A percentile compares a stretch with the other conserved stretches of the same genome.
Evolutionary conservation across 2,888 invertebrate species (phyloP).

Genomic region (Maniola hyperantus): DNA sequence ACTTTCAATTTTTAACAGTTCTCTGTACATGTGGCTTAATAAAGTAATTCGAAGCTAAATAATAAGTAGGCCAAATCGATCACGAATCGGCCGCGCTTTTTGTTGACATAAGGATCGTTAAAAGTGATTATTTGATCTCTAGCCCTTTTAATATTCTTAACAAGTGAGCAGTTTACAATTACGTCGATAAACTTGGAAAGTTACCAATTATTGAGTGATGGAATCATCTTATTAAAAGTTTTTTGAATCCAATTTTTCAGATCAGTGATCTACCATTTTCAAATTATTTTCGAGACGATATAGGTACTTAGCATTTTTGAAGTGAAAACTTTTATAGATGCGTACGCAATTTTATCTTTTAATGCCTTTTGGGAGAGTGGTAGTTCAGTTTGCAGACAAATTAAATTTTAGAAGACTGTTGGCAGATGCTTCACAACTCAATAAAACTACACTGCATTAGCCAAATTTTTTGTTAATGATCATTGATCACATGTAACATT

Average conservation of each 20-base stretch:
- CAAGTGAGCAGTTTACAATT: constrained; percentile 12
- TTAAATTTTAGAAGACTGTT: too few species aligned
- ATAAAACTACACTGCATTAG: neutral
- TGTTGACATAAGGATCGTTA: constrained; percentile 34
- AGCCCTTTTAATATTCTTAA: constrained; percentile 24
- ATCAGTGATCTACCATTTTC: neutral
- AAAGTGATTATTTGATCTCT: constrained; percentile 36
- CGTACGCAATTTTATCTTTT: too few species aligned
- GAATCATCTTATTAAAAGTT: neutral
- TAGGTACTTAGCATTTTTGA: too few species aligned
- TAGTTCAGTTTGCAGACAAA: too few species aligned
- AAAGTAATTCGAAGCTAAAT: constrained; percentile 42
- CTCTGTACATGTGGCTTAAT: constrained; percentile 19
- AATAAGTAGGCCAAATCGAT: constrained; percentile 63
- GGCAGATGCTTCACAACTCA: too few species aligned
- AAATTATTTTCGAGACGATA: too few species aligned
- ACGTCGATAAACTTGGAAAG: neutral
- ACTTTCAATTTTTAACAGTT: constrained; percentile 28
- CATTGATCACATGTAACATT: too few species aligned
- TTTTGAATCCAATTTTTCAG: neutral
- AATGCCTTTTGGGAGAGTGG: too few species aligned
- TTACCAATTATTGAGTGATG: neutral
- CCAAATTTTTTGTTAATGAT: too few species aligned
- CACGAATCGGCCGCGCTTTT: constrained; percentile 48
- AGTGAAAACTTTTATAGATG: too few species aligned